These are phyloP conservation scores for Aegithalos caudatus DNA, from an alignment of 2,113 vertebrate species.

Conservation along the genomic window DNA sequence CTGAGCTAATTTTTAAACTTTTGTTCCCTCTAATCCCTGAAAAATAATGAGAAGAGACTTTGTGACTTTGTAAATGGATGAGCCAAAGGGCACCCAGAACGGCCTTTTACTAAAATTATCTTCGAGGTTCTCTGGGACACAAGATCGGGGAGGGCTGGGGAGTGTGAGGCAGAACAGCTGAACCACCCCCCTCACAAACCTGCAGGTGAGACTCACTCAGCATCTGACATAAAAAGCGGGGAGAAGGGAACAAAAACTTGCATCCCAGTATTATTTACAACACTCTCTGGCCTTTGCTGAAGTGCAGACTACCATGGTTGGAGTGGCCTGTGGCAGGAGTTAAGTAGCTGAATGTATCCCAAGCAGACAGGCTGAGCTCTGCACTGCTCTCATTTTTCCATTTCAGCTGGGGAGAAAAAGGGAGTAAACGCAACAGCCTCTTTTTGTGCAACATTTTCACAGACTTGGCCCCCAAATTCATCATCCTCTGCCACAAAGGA, in stretches of 20 bases:
- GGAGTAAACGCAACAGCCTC: background rate
- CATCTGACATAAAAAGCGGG: background rate
- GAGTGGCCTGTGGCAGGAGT: background rate
- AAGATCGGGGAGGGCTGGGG: background rate
- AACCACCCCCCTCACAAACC: background rate
- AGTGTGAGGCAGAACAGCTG: background rate
- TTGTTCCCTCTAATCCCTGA: conserved; percentile 30
- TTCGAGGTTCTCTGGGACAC: background rate
- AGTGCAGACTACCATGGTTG: background rate
- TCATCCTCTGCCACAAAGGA: background rate
- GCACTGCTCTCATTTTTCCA: background rate
- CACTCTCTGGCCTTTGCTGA: background rate
- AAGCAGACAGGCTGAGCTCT: background rate
- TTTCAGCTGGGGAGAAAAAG: fast-evolving
- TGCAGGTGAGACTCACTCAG: fast-evolving
- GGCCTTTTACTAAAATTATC: background rate
- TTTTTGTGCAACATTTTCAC: background rate
- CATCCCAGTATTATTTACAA: background rate
- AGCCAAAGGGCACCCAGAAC: background rate
- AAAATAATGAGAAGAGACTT: conserved; percentile 55
- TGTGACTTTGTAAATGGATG: conserved; percentile 38
- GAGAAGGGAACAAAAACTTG: background rate
- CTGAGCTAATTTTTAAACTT: conserved; percentile 69
- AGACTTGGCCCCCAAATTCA: background rate
- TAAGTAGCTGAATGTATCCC: background rate